Percentiles rank a stretch among this genome's conserved stretches.
Conservation (phyloP, 2,888 invertebrate genomes). For the Gisinianus flammeolus region DNA sequence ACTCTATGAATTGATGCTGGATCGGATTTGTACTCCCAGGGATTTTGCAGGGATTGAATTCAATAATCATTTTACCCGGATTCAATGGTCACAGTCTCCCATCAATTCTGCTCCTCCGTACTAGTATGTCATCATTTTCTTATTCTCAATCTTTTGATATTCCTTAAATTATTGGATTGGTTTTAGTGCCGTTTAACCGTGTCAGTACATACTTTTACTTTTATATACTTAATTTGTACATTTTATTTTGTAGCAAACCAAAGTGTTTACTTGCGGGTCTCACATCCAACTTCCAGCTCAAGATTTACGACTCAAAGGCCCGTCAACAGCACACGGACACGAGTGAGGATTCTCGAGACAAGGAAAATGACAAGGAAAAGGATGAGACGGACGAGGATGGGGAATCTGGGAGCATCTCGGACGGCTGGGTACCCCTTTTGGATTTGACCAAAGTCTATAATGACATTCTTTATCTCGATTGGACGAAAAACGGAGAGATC, state of each 20-base stretch:
- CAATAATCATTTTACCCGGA: slow-evolving; percentile 29
- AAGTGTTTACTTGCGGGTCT: slow-evolving; percentile 35
- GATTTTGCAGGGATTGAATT: slow-evolving; percentile 37
- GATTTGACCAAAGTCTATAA: slow-evolving; percentile 30
- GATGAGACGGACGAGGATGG: not conserved
- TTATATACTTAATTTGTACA: too few species aligned
- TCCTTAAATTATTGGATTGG: not conserved
- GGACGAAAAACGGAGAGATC: not conserved
- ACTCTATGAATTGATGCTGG: slow-evolving; percentile 32
- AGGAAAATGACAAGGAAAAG: not conserved
- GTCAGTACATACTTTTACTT: too few species aligned
- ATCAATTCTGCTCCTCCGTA: slow-evolving; percentile 22
- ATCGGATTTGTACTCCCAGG: slow-evolving; percentile 38
- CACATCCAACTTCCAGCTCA: slow-evolving; percentile 37
- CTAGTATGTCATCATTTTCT: slow-evolving; percentile 29
- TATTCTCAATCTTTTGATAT: not conserved
- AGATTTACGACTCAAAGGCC: slow-evolving; percentile 33
- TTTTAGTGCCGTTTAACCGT: too few species aligned
- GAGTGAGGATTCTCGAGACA: not conserved
- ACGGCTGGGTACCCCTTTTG: slow-evolving; percentile 27
- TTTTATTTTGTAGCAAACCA: slow-evolving; percentile 36
- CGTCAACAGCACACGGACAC: not conserved
- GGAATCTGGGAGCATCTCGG: slow-evolving; percentile 6
- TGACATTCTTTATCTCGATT: not conserved
- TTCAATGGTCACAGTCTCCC: slow-evolving; percentile 27